phyloP scores from a whole-genome alignment of 2,888 invertebrate species.

The Drosophila emarginata region DNA sequence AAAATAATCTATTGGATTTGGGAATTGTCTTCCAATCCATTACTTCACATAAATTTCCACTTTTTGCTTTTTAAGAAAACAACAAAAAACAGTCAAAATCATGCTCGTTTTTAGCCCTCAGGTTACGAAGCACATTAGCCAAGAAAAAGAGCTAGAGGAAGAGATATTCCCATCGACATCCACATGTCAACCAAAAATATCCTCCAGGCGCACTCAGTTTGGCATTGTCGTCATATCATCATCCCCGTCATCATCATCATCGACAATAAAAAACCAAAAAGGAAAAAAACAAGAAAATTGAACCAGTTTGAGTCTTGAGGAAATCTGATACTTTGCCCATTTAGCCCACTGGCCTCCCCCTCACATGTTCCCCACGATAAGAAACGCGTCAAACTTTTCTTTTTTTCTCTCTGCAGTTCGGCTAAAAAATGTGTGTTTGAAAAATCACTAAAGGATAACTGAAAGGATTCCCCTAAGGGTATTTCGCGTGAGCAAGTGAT shows the following conservation, averaged over 20 bases:
- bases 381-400: slow-evolving; percentile 62
- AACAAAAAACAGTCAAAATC: slow-evolving; percentile 60
- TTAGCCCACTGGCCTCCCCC: neutral
- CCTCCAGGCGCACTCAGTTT: slow-evolving; percentile 60
- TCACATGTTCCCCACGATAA: neutral
- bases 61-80: slow-evolving; percentile 34
- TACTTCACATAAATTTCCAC: slow-evolving; percentile 6
- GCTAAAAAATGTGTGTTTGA: slow-evolving; percentile 61
- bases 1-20: neutral
- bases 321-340: slow-evolving; percentile 69
- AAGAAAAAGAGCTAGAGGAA: slow-evolving; percentile 15
- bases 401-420: slow-evolving; percentile 17
- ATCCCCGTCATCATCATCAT: slow-evolving; percentile 34
- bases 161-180: slow-evolving; percentile 24
- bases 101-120: slow-evolving; percentile 48
- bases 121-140: slow-evolving; percentile 54
- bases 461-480: slow-evolving; percentile 74
- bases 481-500: slow-evolving; percentile 77
- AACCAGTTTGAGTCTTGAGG: slow-evolving; percentile 39
- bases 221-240: slow-evolving; percentile 53
- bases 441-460: slow-evolving; percentile 78
- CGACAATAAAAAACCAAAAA: slow-evolving; percentile 34
- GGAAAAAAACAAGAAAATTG: slow-evolving; percentile 22
- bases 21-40: neutral
- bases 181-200: slow-evolving; percentile 56